Evolutionary conservation across 53 echinoderm and acorn worm genomes (phyloP).

Genomic region (Echinarachnius parma): DNA sequence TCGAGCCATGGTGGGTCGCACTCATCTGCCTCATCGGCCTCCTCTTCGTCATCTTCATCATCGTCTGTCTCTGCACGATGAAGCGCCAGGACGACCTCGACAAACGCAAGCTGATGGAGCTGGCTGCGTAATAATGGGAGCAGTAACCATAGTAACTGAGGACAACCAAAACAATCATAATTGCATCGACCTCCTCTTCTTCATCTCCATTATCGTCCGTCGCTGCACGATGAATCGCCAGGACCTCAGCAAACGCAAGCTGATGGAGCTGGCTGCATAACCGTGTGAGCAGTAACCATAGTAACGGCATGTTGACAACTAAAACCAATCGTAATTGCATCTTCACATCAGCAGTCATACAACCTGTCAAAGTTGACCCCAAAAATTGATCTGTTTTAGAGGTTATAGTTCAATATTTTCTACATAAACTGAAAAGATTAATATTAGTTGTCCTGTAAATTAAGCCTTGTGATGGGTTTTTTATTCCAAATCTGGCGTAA

Average conservation of each 20-base stretch:
- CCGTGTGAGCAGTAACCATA: slow-evolving; percentile 1
- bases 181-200: slow-evolving; percentile 71
- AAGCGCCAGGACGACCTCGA: slow-evolving; percentile 60
- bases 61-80: slow-evolving; percentile 88
- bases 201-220: slow-evolving; percentile 77
- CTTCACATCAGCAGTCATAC: slow-evolving; percentile 7
- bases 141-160: slow-evolving; percentile 1
- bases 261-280: slow-evolving; percentile 44
- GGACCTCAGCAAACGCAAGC: slow-evolving; percentile 56
- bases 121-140: slow-evolving; percentile 45
- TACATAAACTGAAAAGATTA: too few relatives aligned
- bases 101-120: slow-evolving; percentile 52
- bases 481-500: too few relatives aligned
- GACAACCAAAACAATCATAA: slow-evolving; percentile 28
- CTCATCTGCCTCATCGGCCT: slow-evolving; percentile 84
- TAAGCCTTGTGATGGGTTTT: too few relatives aligned
- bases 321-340: slow-evolving; percentile 39
- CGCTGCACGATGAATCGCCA: slow-evolving; percentile 84
- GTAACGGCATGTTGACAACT: slow-evolving; percentile 13
- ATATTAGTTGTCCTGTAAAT: too few relatives aligned
- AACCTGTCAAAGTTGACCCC: too few relatives aligned
- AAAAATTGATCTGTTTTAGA: too few relatives aligned
- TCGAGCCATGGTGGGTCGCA: slow-evolving; percentile 95
- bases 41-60: slow-evolving; percentile 79
- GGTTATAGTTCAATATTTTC: too few relatives aligned